phyloP scores from a whole-genome alignment of 2,797 vertebrate genomes.

The Hapalemur alaotrensis region DNA sequence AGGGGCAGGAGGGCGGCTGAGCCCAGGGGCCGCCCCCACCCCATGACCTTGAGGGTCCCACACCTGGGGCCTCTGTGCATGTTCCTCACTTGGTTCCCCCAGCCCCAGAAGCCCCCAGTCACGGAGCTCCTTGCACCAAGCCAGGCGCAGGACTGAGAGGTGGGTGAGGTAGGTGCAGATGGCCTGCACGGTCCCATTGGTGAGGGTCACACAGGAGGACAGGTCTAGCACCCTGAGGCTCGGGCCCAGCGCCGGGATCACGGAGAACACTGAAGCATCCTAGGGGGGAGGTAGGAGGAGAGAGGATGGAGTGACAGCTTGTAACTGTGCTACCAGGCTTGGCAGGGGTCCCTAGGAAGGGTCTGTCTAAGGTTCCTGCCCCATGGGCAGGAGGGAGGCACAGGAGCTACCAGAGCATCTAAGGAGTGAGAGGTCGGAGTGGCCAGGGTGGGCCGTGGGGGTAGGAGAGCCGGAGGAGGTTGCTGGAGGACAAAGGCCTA shows the following conservation, averaged over 20 bases:
- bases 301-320: not conserved
- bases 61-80: not conserved
- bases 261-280: slow-evolving; percentile 80
- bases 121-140: slow-evolving; percentile 89
- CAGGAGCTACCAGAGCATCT: not conserved
- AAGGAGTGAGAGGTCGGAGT: not conserved
- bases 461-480: not conserved
- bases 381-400: not conserved
- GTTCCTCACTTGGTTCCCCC: slow-evolving; percentile 77
- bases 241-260: slow-evolving; percentile 81
- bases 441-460: not conserved
- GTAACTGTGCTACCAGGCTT: not conserved
- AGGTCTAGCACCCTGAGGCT: slow-evolving; percentile 88
- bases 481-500: not conserved
- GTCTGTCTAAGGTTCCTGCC: not conserved
- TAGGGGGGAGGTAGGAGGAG: slow-evolving; percentile 9
- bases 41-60: not conserved
- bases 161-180: slow-evolving; percentile 64
- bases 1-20: not conserved
- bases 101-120: slow-evolving; percentile 91
- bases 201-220: slow-evolving; percentile 88
- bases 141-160: slow-evolving; percentile 83
- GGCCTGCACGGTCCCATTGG: slow-evolving; percentile 85
- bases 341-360: not conserved
- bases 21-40: not conserved